Base-by-base conservation (phyloP, 1,140 invertebrate genomes). In the Scaptodrosophila lebanonensis region DNA sequence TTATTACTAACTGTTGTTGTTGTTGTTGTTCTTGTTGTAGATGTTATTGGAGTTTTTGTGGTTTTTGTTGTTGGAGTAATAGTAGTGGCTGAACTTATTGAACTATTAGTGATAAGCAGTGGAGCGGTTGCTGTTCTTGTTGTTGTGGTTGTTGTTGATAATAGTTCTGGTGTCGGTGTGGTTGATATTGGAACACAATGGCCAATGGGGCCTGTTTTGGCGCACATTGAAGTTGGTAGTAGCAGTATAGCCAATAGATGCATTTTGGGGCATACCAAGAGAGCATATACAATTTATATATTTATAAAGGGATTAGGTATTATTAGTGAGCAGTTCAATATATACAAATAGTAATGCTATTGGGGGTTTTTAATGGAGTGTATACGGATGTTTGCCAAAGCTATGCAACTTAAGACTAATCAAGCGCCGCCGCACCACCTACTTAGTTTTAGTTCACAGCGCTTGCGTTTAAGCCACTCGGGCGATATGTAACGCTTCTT, bases 361-460 rank as follows among this genome's bases (percentile, higher is more conserved):
- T 16, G 7, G 20, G 9, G 8, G 8, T 16, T 20, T n/a, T 16
- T 11, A n/a, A n/a, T 25, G 13, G 30, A 5, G 5, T 39, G 8
- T 22, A 7, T 32, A 17, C 27, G 9, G 13, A 20, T 36, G 29
- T 36, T 15, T n/a, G n/a, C n/a, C 5, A 7, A 43, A n/a, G 2
- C 8, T 17, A 8, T 8, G 15, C 2, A 2, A 12, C 9, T 17
- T 2, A 6, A 39, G 4, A 2, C 13, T 12, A 30, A 8, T 9
- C 13, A 15, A 13, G 17, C n/a, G 13, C 11, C 17, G 9, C n/a
- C 13, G 3, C n/a, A 15, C 9, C 43, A 79, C 83, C 44, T 85
- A 85, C 83, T 85, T 36, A 85, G 62, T 73, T 85, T 85, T 39
- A 85, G 73, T 38, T 85, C 83, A 73, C 83, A 85, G 58, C 83